Percentiles rank a stretch among this genome's conserved stretches.
Conservation (phyloP, 1,140 invertebrate species). For the Acromyrmex heyeri region DNA sequence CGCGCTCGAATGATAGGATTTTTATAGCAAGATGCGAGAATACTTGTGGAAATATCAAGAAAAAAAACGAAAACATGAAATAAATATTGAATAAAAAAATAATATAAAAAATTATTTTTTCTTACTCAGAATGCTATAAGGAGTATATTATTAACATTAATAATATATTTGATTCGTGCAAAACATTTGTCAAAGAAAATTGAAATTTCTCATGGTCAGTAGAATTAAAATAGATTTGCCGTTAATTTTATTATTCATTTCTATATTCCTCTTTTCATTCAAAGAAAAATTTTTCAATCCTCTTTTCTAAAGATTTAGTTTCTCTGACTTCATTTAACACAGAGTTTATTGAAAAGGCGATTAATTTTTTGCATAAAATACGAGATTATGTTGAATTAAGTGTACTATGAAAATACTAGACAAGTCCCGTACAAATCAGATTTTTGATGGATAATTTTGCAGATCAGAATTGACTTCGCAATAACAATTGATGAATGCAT, state of each 20-base stretch:
- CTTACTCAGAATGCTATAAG: not conserved
- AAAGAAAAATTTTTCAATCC: not conserved
- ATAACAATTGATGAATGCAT: conserved; percentile 44
- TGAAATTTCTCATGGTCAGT: not conserved
- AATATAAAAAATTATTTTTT: not conserved
- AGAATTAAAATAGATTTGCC: not conserved
- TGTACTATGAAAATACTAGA: not conserved
- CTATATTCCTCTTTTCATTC: not conserved
- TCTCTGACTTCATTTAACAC: not conserved
- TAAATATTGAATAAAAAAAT: conserved; percentile 1
- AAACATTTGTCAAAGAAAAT: not conserved
- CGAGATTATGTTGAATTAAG: not conserved
- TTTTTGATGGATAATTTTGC: conserved; percentile 22
- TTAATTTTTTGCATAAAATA: not conserved
- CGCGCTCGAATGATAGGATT: conserved; percentile 41
- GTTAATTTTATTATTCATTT: not conserved
- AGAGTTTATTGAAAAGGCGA: not conserved
- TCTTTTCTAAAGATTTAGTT: not conserved
- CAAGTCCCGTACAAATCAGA: not conserved
- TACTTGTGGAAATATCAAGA: conserved; percentile 25
- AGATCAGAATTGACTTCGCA: conserved; percentile 19
- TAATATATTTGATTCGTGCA: not conserved
- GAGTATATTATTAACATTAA: not conserved
- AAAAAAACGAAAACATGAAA: conserved; percentile 47
- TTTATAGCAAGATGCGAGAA: conserved; percentile 35